Conservation (phyloP, 2,113 vertebrate species). For the Centropristis striata region DNA sequence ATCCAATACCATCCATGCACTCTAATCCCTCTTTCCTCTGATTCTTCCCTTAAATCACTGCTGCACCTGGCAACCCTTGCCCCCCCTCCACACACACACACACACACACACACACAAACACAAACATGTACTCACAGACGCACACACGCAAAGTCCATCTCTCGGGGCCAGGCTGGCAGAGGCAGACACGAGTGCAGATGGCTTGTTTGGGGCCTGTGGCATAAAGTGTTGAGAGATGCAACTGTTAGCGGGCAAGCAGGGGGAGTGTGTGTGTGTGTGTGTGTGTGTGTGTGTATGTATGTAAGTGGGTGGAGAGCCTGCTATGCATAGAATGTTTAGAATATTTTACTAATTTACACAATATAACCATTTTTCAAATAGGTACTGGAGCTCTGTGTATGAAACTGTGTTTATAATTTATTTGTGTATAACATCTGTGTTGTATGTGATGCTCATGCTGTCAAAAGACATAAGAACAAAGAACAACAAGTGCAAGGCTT, state of each 20-base stretch:
- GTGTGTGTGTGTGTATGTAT: neutral
- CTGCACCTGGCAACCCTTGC: constrained; percentile 34
- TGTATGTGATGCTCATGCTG: neutral
- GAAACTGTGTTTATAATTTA: neutral
- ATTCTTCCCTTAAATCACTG: constrained; percentile 40
- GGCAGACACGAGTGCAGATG: constrained; percentile 69
- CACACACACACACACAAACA: neutral
- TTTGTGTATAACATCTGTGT: neutral
- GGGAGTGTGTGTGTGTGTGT: constrained; percentile 13
- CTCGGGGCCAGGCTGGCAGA: constrained; percentile 64
- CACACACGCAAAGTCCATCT: constrained; percentile 44
- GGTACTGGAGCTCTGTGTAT: neutral
- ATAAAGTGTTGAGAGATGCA: constrained; percentile 64
- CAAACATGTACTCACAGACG: constrained; percentile 5
- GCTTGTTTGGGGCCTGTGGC: constrained; percentile 71
- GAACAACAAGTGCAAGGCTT: neutral
- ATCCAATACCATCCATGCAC: neutral
- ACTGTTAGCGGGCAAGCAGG: constrained; percentile 45
- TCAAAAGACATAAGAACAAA: neutral
- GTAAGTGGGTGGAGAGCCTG: neutral
- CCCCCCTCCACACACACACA: neutral
- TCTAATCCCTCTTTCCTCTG: constrained; percentile 23
- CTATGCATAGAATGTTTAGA: neutral
- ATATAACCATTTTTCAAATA: neutral
- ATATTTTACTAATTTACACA: too few species aligned